A percentile compares a stretch with the other conserved stretches of the same genome.
These are phyloP conservation scores for Gracilinanus agilis DNA, from an alignment of 2,113 vertebrate species.

Conservation along the genomic window DNA sequence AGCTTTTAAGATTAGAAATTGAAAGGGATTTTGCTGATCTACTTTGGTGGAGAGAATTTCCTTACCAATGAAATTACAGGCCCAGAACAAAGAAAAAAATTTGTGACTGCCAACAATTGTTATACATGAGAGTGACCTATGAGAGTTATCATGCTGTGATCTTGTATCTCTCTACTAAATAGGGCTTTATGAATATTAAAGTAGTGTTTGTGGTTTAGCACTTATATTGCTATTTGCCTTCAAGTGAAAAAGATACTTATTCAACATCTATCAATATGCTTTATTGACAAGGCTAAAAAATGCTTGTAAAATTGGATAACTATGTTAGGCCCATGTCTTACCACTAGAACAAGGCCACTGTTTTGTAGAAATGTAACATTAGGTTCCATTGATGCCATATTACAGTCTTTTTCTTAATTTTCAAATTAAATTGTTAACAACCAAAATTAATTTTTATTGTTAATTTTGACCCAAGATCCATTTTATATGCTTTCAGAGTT, in stretches of 20 bases:
- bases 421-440: no score
- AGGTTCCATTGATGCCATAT: not conserved
- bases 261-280: not conserved
- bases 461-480: not conserved
- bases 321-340: not conserved
- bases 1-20: not conserved
- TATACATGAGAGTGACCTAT: not conserved
- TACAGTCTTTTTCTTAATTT: not conserved
- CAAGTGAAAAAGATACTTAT: not conserved
- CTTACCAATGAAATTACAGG: not conserved
- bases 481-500: not conserved
- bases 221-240: not conserved
- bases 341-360: conserved; percentile 9
- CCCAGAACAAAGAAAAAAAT: not conserved
- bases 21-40: not conserved
- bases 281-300: not conserved
- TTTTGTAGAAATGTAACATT: not conserved
- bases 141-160: not conserved
- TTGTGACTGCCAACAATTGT: not conserved
- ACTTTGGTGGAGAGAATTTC: not conserved
- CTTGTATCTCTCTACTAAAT: not conserved
- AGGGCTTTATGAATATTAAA: not conserved
- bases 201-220: not conserved
- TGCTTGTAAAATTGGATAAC: not conserved
- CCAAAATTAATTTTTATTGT: not conserved